Evolutionary conservation across 2,797 vertebrate species (phyloP), one percentile per base, ranked within the genome.

Genomic region (Sebastes ruberrimus): DNA sequence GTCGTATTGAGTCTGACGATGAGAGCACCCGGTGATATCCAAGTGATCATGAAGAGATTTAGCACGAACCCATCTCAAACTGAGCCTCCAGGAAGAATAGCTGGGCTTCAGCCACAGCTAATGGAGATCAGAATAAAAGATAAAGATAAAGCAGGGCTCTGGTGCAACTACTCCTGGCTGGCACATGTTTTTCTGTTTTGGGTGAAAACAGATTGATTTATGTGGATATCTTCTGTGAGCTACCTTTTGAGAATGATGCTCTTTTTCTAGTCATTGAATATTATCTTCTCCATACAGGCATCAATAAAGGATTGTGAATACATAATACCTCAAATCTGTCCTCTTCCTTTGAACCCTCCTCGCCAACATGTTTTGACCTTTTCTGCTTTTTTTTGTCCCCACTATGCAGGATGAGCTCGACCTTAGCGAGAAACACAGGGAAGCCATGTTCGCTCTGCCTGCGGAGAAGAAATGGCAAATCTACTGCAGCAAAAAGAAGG

Each of bases 401-500:
- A 4, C 42, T 78, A 49, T 53, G 10, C 90, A 99, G 99, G 99
- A 99, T 95, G 99, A 99, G 91, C 97, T 99, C 56, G 99, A 99
- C 94, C 98, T 99, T 86, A 96, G 97, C 7, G 99, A 99, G 94
- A 99, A 99, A 91, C 99, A 99, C 94, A 96, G 98, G 90, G 98
- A 99, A 93, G 99, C 99, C 90, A 99, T 99, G 98, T 99, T 99
- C 11, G 98, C 98, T 5, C 96, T 99, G 84, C 97, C 99, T 0
- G 97, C 98, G 0, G 98, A 99, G 93, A 99, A 99, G 95, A 99
- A 99, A 94, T 99, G 99, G 99, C 98, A 99, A 88, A 99, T 99
- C 94, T 99, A 99, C 94, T 99, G 98, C 95, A 99, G 99, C 96
- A 99, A 99, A 95, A 99, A 99, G 91, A 99, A 99, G 95, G 98